Evolutionary conservation across 2,888 invertebrate genomes (phyloP), one percentile per base, ranked within the genome.

Genomic region (Flabesymbios commensalis): DNA sequence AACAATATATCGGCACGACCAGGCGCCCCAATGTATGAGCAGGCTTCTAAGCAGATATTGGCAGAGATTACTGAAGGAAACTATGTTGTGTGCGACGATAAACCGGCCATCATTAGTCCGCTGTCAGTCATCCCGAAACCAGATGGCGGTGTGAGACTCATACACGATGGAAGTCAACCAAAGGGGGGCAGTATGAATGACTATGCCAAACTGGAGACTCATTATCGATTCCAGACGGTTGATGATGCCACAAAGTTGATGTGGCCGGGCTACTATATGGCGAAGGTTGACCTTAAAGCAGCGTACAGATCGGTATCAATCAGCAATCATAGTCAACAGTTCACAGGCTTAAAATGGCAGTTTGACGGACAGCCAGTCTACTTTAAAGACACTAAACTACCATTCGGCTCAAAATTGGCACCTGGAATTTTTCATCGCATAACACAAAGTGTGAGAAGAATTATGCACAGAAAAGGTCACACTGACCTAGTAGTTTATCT

Each of bases 401-500:
- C 14, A 10, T 53, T 53, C 36, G 53, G 53, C 19, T 10, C 53
- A 14, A 32, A 24, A 22, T 7, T 7, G 36, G 7, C 14, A 17
- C 36, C 36, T 10, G 36, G 36, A 5, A 53, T 53, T 19, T 53
- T 53, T 24, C 32, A 32, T 7, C 14, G 39, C 5, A 5, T 53
- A 19, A 36, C 53, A 5, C 36, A 53, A 36, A 19, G 36, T 19
- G 24, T 53, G 5, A 14, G 32, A 5, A 32, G 53, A 4, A 53
- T 53, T 32, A 53, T 53, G 53, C 14, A 17, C 7, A 53, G 36
- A 36, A 14, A 36, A 10, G 53, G 53, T 7, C 36, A 17, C 36
- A 36, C n/a, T n/a, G 36, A 7, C 4, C 5, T 53, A 7, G 36
- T 36, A 7, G 53, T 36, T 5, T 53, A 53, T 22, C 36, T 53